Conservation (phyloP, 2,888 invertebrate species). For the Himalopsyche japonica region DNA sequence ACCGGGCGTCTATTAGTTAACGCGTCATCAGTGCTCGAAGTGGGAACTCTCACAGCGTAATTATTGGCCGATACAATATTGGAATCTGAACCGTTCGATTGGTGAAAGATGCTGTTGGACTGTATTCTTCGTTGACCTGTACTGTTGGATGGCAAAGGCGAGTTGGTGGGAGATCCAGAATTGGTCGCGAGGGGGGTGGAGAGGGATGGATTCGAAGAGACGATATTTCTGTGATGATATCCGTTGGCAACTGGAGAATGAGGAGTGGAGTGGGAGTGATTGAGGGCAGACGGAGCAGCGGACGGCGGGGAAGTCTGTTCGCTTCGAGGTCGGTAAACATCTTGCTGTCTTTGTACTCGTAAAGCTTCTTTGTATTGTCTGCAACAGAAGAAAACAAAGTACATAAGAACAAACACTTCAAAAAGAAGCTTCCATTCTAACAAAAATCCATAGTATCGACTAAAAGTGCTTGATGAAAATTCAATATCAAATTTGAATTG, state of each 20-base stretch:
- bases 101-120: conserved; percentile 44
- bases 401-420: background rate
- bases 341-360: conserved; percentile 81
- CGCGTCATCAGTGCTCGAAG: conserved; percentile 10
- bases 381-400: conserved; percentile 44
- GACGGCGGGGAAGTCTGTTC: conserved; percentile 60
- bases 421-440: background rate
- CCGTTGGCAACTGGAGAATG: conserved; percentile 53
- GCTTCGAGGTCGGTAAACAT: conserved; percentile 73
- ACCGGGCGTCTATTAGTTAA: conserved; percentile 65
- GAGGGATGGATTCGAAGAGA: conserved; percentile 56
- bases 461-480: too few species aligned
- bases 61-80: conserved; percentile 44
- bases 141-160: conserved; percentile 54
- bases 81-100: conserved; percentile 20
- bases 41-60: conserved; percentile 1
- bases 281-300: conserved; percentile 59
- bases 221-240: conserved; percentile 61
- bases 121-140: conserved; percentile 57
- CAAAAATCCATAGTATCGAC: too few species aligned
- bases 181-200: conserved; percentile 48
- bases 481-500: too few species aligned
- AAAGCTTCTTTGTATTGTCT: conserved; percentile 90
- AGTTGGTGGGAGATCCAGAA: conserved; percentile 48
- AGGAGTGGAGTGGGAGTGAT: conserved; percentile 49